phyloP scores from a whole-genome alignment of 2,888 invertebrate species.

The Latrodectus elegans region DNA sequence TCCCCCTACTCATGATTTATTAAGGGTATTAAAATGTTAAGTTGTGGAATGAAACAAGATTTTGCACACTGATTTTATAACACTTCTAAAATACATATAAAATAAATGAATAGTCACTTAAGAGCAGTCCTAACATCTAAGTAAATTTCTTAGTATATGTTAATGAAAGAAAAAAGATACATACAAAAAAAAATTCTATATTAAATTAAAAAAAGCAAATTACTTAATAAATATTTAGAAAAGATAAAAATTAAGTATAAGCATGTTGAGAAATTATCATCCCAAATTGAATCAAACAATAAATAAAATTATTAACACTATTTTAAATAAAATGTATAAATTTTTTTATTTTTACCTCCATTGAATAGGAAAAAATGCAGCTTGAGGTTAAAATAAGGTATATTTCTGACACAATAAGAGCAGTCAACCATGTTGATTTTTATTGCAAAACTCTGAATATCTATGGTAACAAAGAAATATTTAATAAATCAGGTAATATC shows the following conservation, averaged over 20 bases:
- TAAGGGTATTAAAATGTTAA: no score
- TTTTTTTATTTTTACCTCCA: slow-evolving; percentile 36
- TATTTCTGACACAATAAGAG: slow-evolving; percentile 42
- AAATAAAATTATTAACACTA: not conserved
- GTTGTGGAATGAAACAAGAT: no score
- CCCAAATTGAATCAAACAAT: no score
- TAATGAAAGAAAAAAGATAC: not conserved
- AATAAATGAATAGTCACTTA: no score
- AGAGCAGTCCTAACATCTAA: no score
- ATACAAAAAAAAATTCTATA: not conserved
- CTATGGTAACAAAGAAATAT: not conserved
- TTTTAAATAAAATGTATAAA: not conserved
- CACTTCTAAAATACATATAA: no score
- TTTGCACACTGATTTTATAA: no score
- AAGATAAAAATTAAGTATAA: not conserved
- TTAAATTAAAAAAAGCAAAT: not conserved
- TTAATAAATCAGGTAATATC: not conserved
- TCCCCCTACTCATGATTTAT: no score
- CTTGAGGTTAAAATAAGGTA: slow-evolving; percentile 42
- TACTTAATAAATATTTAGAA: not conserved
- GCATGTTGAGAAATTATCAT: not conserved
- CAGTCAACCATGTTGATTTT: slow-evolving; percentile 57
- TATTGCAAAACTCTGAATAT: not conserved
- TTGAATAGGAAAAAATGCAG: slow-evolving; percentile 51
- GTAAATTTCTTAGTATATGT: no score